These are phyloP conservation scores for Illadopsis cleaveri DNA, from an alignment of 2,113 vertebrate genomes.

Conservation along the genomic window DNA sequence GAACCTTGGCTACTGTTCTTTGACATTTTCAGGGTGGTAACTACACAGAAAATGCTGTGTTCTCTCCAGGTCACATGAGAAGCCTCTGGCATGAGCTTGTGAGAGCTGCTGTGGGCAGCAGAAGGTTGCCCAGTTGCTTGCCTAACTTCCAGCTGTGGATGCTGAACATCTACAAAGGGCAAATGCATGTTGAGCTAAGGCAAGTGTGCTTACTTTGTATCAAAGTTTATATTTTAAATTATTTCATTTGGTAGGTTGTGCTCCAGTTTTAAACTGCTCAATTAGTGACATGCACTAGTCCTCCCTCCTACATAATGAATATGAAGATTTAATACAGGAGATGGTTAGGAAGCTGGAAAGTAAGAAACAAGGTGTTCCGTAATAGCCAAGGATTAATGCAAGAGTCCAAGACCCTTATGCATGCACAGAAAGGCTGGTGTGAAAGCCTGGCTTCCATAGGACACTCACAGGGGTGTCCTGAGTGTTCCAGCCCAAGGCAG, in stretches of 20 bases:
- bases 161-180: neutral
- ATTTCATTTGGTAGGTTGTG: neutral
- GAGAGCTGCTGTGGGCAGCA: neutral
- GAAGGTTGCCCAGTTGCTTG: neutral
- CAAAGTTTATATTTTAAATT: neutral
- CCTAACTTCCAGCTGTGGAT: neutral
- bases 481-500: neutral
- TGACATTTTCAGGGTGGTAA: neutral
- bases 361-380: neutral
- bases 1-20: neutral
- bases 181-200: neutral
- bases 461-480: accelerated
- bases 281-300: neutral
- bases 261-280: neutral
- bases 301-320: neutral
- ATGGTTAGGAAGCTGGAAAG: neutral
- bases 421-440: neutral
- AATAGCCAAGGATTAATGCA: neutral
- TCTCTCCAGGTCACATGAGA: neutral
- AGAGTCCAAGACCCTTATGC: neutral
- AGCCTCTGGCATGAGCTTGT: neutral
- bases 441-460: neutral
- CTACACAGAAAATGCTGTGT: neutral
- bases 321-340: neutral
- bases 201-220: neutral